Evolutionary conservation across 2,888 invertebrate species (phyloP).

Genomic region (Andrena minutula): DNA sequence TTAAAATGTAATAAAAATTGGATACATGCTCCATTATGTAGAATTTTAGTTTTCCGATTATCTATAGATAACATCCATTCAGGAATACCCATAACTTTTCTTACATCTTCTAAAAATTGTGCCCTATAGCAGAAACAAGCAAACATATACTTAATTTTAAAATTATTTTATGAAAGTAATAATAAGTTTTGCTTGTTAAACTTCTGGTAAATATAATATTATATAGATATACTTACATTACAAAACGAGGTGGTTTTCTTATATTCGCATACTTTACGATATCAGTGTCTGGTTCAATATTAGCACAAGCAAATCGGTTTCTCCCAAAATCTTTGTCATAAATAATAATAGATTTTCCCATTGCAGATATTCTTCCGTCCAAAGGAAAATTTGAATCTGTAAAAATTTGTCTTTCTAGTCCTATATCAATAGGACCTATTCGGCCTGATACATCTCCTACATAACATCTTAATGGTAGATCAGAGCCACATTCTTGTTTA

Average conservation of each 20-base stretch:
- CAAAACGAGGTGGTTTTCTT: constrained; percentile 94
- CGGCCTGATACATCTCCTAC: constrained; percentile 96
- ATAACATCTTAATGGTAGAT: constrained; percentile 95
- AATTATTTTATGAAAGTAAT: neutral
- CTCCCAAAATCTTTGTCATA: constrained; percentile 90
- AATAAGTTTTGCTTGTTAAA: neutral
- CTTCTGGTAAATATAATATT: neutral
- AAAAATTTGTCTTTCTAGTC: constrained; percentile 91
- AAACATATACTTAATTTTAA: neutral
- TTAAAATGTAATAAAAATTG: constrained; percentile 95
- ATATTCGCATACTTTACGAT: constrained; percentile 96
- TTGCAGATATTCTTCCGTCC: constrained; percentile 90
- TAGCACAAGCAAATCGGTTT: constrained; percentile 94
- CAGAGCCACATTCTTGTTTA: constrained; percentile 93
- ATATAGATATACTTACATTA: constrained; percentile 89
- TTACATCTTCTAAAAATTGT: constrained; percentile 93
- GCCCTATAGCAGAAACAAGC: constrained; percentile 86
- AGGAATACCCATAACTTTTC: constrained; percentile 93
- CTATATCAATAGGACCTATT: constrained; percentile 93
- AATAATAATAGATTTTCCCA: constrained; percentile 94
- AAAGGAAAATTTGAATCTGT: constrained; percentile 95
- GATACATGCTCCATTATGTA: constrained; percentile 92
- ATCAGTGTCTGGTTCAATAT: constrained; percentile 95
- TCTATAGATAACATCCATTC: constrained; percentile 96
- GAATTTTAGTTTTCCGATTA: constrained; percentile 90